Conservation (phyloP, 2,113 vertebrate genomes). For the Hemichromis elongatus region DNA sequence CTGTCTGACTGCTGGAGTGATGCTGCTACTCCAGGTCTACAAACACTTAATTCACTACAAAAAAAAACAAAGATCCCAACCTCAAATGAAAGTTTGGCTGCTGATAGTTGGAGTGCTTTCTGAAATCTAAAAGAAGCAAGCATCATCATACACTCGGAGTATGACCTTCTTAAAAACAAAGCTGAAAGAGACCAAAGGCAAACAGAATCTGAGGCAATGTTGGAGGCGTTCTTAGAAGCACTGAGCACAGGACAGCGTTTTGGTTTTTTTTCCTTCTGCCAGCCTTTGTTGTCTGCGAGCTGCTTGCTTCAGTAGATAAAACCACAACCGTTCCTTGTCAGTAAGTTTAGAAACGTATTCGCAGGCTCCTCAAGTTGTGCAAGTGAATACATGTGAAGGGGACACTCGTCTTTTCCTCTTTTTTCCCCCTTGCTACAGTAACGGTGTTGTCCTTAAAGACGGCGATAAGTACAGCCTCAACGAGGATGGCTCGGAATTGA, state of each 20-base stretch:
- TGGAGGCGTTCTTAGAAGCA: neutral
- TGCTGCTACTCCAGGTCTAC: neutral
- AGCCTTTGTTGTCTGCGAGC: neutral
- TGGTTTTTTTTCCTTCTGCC: too few species aligned
- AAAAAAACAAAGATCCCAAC: neutral
- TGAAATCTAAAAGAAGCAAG: neutral
- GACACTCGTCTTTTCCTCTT: neutral
- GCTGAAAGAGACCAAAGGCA: neutral
- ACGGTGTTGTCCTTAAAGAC: slow-evolving; percentile 80
- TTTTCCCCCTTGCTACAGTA: slow-evolving; percentile 65
- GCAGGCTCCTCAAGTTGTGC: neutral
- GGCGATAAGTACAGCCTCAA: slow-evolving; percentile 86
- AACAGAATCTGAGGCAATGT: neutral
- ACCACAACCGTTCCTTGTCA: neutral
- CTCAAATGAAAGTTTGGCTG: neutral
- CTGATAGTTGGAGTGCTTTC: neutral
- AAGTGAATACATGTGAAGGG: neutral
- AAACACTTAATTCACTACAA: neutral
- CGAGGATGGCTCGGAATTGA: slow-evolving; percentile 86
- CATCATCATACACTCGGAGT: neutral
- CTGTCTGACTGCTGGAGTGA: neutral
- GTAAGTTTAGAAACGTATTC: neutral
- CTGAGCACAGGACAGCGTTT: neutral
- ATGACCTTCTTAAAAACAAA: neutral
- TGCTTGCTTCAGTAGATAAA: neutral